These are phyloP conservation scores for Fragum fragum DNA, from an alignment of 2,888 invertebrate genomes.

Conservation along the genomic window DNA sequence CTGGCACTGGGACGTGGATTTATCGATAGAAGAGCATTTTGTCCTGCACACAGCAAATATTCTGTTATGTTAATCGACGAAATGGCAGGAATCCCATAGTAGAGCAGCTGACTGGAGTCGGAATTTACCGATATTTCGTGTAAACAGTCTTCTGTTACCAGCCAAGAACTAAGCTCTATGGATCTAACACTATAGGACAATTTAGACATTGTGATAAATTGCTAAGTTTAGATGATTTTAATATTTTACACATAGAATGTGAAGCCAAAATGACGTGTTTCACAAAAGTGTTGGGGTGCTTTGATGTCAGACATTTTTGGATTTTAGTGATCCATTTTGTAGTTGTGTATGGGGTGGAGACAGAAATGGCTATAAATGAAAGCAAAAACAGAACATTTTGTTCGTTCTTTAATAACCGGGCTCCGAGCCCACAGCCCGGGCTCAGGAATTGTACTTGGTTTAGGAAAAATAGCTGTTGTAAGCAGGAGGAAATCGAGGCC, in stretches of 20 bases:
- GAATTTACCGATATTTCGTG: neutral
- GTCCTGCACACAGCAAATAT: neutral
- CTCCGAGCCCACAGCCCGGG: conserved; percentile 84
- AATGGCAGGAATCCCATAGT: neutral
- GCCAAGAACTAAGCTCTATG: too few relatives aligned
- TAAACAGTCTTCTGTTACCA: neutral
- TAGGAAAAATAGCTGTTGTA: conserved; percentile 86
- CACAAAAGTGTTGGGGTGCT: neutral
- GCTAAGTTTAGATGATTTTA: too few relatives aligned
- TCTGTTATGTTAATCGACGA: neutral
- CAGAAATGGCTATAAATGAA: neutral
- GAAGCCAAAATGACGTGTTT: too few relatives aligned
- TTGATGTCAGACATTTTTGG: neutral
- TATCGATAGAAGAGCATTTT: too few relatives aligned
- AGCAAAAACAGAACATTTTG: conserved; percentile 73
- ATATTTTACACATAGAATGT: too few relatives aligned
- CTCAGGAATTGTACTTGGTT: conserved; percentile 87
- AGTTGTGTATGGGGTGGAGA: neutral
- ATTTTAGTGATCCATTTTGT: neutral
- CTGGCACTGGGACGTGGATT: too few relatives aligned
- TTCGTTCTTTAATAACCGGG: conserved; percentile 86
- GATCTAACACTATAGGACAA: too few relatives aligned
- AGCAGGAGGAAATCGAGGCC: conserved; percentile 86
- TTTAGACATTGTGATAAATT: too few relatives aligned
- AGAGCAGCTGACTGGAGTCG: neutral